Percentiles rank a stretch among this genome's conserved stretches.
These are phyloP conservation scores for Eidolon helvum DNA, from an alignment of 2,113 vertebrate genomes.

Conservation along the genomic window DNA sequence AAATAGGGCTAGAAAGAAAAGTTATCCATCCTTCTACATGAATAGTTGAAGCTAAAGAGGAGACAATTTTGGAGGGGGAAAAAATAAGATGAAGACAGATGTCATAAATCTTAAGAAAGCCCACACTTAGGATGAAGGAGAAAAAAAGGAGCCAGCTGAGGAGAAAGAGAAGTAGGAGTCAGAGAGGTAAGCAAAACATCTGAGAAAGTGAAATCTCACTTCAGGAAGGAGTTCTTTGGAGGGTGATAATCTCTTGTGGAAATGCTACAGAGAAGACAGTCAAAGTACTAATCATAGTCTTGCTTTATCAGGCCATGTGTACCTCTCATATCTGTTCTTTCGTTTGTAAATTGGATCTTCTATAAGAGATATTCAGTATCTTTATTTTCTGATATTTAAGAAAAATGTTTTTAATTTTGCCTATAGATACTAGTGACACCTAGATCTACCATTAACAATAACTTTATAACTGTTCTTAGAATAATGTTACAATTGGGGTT, in stretches of 20 bases:
- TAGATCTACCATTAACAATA: not conserved
- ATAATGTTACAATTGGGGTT: not conserved
- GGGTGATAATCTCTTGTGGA: not conserved
- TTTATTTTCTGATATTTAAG: constrained; percentile 7
- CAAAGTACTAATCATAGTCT: not conserved
- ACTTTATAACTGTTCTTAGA: not conserved
- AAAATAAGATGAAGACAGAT: constrained; percentile 15
- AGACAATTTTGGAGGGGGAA: not conserved
- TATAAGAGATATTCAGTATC: not conserved
- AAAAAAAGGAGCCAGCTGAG: not conserved
- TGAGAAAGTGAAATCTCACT: not conserved
- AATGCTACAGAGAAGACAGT: not conserved
- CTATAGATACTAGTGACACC: not conserved
- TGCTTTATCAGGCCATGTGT: not conserved
- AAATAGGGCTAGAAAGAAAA: not conserved
- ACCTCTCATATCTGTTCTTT: not conserved
- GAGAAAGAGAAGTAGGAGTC: not conserved
- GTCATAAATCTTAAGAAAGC: constrained; percentile 49
- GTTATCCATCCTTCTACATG: not conserved
- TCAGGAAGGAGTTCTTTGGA: not conserved
- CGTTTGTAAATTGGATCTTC: not conserved
- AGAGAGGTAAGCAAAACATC: not conserved
- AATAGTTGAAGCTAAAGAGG: not conserved
- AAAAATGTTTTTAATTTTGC: not conserved
- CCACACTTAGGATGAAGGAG: constrained; percentile 6